Conservation (phyloP, 2,888 invertebrate species). For the Agelastica alni region DNA sequence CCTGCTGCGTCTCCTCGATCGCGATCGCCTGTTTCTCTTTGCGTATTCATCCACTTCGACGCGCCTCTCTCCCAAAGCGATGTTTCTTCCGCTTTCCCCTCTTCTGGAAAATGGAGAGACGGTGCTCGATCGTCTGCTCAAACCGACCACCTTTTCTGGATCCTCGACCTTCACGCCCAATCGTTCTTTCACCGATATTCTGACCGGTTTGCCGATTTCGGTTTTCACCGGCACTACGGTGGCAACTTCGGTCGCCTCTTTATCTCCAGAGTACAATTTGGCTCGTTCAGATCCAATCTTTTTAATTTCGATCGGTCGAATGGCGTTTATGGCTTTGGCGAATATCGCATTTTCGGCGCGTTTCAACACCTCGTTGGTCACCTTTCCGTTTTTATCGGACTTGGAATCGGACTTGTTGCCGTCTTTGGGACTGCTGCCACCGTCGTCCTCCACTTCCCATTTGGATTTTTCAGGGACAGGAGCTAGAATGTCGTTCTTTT, state of each 20-base stretch:
- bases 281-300: conserved; percentile 72
- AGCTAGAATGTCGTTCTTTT: conserved; percentile 67
- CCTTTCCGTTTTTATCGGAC: conserved; percentile 65
- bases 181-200: conserved; percentile 77
- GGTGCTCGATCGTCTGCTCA: conserved; percentile 55
- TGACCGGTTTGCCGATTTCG: conserved; percentile 62
- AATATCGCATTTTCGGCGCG: conserved; percentile 91
- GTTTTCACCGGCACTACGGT: conserved; percentile 6
- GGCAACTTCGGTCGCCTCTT: conserved; percentile 26
- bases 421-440: conserved; percentile 42
- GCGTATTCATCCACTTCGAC: conserved; percentile 47
- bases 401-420: conserved; percentile 46
- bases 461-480: conserved; percentile 81
- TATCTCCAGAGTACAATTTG: conserved; percentile 66
- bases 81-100: conserved; percentile 52
- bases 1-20: conserved; percentile 41
- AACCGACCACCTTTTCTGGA: conserved; percentile 62
- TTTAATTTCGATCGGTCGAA: conserved; percentile 73
- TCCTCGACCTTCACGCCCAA: conserved; percentile 77
- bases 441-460: conserved; percentile 82
- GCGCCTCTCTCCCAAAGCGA: conserved; percentile 46
- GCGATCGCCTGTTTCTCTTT: conserved; percentile 45
- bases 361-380: conserved; percentile 85
- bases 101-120: conserved; percentile 58
- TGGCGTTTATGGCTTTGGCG: conserved; percentile 83